Percentiles rank a stretch among this genome's conserved stretches.
Evolutionary conservation across 2,888 invertebrate species (phyloP).

Genomic region (Halictus ligatus): DNA sequence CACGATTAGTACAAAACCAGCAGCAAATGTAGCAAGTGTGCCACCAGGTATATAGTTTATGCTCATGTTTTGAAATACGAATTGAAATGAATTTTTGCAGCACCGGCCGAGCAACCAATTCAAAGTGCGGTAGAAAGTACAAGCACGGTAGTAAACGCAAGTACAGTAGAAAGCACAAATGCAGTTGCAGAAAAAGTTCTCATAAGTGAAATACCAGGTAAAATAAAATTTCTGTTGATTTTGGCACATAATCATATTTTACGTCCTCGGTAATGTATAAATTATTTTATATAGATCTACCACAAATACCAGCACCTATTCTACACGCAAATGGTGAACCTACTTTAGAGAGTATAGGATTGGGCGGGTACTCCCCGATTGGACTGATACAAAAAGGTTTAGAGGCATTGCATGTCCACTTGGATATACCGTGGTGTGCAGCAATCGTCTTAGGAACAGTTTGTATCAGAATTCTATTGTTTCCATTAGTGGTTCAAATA

Average conservation of each 20-base stretch:
- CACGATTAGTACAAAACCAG: constrained; percentile 47
- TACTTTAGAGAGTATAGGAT: constrained; percentile 91
- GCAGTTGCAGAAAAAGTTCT: neutral
- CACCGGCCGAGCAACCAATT: neutral
- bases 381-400: constrained; percentile 93
- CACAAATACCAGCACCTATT: constrained; percentile 56
- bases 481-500: constrained; percentile 93
- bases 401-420: constrained; percentile 92
- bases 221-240: neutral
- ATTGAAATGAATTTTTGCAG: constrained; percentile 14
- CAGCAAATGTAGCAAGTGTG: constrained; percentile 41
- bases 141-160: neutral
- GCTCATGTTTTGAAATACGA: neutral
- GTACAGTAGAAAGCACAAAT: neutral
- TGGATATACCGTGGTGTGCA: constrained; percentile 97
- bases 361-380: constrained; percentile 91
- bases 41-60: constrained; percentile 66
- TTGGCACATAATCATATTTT: neutral
- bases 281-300: constrained; percentile 69
- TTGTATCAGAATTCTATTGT: constrained; percentile 90
- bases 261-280: neutral
- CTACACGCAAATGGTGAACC: constrained; percentile 88
- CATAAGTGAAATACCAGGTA: constrained; percentile 3
- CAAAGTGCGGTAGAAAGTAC: neutral
- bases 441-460: constrained; percentile 93